A percentile compares a stretch with the other conserved stretches of the same genome.
Evolutionary conservation across 2,113 vertebrate species (phyloP).

Genomic region (Eleginops maclovinus): DNA sequence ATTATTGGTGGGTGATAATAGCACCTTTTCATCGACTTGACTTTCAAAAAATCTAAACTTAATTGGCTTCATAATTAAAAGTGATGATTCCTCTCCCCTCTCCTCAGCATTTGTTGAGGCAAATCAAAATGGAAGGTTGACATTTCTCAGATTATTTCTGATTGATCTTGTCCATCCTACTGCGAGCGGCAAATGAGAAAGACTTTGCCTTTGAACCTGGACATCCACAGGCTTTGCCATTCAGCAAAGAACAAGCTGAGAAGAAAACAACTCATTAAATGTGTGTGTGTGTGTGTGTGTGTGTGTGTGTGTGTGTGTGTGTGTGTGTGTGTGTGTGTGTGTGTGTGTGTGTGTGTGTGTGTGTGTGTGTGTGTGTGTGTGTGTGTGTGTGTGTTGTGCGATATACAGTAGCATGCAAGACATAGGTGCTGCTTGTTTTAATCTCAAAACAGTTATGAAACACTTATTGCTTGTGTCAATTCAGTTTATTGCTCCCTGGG

Average conservation of each 20-base stretch:
- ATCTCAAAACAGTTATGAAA: conserved; percentile 25
- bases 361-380: no score
- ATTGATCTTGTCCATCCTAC: conserved; percentile 76
- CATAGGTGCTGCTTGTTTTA: conserved; percentile 21
- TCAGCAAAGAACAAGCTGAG: conserved; percentile 31
- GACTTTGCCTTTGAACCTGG: conserved; percentile 16
- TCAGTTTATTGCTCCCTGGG: conserved; percentile 34
- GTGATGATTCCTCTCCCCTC: conserved; percentile 63
- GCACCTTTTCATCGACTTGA: conserved; percentile 68
- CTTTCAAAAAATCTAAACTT: conserved; percentile 68
- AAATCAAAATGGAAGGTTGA: conserved; percentile 71
- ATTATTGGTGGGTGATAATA: conserved; percentile 59
- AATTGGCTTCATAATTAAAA: conserved; percentile 81
- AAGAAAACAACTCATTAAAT: conserved; percentile 62
- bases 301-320: no score
- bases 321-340: no score
- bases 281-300: background rate
- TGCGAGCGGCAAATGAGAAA: conserved; percentile 60
- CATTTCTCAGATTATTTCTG: conserved; percentile 78
- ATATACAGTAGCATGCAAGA: background rate
- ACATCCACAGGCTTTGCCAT: conserved; percentile 38
- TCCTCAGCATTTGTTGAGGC: conserved; percentile 69
- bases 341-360: no score
- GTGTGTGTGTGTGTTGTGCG: background rate
- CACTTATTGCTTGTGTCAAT: conserved; percentile 27